These are phyloP conservation scores for Onychomys torridus DNA, from an alignment of 2,797 vertebrate genomes.

Conservation along the genomic window DNA sequence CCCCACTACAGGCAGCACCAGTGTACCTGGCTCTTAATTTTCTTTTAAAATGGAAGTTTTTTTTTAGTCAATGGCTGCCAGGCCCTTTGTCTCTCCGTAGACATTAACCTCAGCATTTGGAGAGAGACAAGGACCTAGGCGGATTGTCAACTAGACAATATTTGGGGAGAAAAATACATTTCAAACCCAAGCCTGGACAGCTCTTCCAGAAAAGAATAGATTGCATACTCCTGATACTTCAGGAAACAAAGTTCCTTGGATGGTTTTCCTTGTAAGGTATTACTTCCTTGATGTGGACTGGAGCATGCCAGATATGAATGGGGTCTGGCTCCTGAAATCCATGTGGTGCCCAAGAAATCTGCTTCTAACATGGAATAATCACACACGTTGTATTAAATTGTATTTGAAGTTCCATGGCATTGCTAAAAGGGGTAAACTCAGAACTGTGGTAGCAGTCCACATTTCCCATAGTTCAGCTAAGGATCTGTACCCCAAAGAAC, in stretches of 20 bases:
- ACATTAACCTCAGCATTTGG: background rate
- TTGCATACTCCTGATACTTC: background rate
- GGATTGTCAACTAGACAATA: conserved; percentile 25
- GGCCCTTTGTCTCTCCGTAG: background rate
- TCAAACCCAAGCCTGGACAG: background rate
- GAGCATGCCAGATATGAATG: background rate
- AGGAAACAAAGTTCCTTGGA: background rate
- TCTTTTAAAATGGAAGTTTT: background rate
- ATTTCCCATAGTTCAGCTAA: conserved; percentile 68
- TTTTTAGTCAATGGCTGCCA: background rate
- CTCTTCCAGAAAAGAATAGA: conserved; percentile 3
- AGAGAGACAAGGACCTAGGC: background rate
- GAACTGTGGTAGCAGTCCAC: conserved; percentile 55
- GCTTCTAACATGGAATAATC: conserved; percentile 27
- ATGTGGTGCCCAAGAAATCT: background rate
- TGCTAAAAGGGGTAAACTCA: conserved; percentile 66
- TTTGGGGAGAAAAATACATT: conserved; percentile 43
- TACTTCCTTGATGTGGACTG: background rate
- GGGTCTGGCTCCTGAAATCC: conserved; percentile 6
- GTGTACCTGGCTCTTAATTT: background rate
- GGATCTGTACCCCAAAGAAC: conserved; percentile 58
- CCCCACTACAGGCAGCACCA: background rate
- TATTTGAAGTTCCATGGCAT: background rate
- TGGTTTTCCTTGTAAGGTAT: conserved; percentile 35
- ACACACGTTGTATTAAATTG: background rate